A percentile compares a stretch with the other conserved stretches of the same genome.
Conservation (phyloP, 2,888 invertebrate species). For the Nephrotoma flavescens region DNA sequence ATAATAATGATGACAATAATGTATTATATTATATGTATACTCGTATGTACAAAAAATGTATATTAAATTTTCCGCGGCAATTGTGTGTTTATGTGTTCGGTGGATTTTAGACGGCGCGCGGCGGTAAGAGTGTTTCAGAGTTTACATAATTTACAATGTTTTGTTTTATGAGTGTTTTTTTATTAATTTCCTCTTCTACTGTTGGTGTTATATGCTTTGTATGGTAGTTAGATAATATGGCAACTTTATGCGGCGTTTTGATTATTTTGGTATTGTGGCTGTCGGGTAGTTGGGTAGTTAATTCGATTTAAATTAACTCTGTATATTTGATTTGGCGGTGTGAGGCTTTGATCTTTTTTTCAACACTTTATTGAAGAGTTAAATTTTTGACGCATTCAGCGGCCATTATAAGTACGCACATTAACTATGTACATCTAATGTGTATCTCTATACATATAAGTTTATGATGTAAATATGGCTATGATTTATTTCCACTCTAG, state of each 20-base stretch:
- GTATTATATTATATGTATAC: not conserved
- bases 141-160: not conserved
- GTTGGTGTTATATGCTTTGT: not conserved
- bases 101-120: not conserved
- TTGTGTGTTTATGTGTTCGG: not conserved
- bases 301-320: not conserved
- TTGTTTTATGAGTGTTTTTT: not conserved
- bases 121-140: not conserved
- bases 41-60: not conserved
- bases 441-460: too few species aligned
- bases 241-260: not conserved
- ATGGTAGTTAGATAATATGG: not conserved
- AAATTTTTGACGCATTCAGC: not conserved
- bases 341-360: not conserved
- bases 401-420: not conserved
- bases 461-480: not conserved
- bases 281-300: not conserved
- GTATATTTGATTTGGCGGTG: not conserved
- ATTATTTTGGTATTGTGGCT: not conserved
- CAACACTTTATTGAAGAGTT: not conserved
- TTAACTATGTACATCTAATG: too few species aligned
- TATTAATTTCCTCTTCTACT: not conserved
- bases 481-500: not conserved
- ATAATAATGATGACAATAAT: not conserved
- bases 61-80: not conserved